phyloP scores from a whole-genome alignment of 2,113 vertebrate species.

The Parus major region DNA sequence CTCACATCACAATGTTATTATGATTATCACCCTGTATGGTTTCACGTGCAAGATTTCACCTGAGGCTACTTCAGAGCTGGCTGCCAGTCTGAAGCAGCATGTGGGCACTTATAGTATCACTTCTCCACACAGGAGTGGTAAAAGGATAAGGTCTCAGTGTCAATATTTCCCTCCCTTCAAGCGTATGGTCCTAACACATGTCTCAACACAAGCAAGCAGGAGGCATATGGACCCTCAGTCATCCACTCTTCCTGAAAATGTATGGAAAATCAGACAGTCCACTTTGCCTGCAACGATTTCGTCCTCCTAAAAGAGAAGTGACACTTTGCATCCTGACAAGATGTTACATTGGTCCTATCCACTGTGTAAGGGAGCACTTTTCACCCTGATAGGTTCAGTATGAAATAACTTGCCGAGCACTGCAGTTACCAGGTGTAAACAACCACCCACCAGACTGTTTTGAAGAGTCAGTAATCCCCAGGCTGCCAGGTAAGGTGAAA shows the following conservation, averaged over 20 bases:
- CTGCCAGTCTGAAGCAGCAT: neutral
- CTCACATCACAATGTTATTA: neutral
- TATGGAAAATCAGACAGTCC: neutral
- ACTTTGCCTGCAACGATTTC: accelerated
- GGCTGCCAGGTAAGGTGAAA: neutral
- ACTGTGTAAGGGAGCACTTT: neutral
- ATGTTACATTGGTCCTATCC: neutral
- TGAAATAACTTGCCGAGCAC: neutral
- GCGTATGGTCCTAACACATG: neutral
- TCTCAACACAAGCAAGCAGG: neutral
- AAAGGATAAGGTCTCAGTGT: neutral
- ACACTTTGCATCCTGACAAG: neutral
- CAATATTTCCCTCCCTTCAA: neutral
- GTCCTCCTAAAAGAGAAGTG: neutral
- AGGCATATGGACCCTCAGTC: neutral
- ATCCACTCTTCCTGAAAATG: neutral
- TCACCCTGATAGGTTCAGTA: neutral
- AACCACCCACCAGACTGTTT: neutral
- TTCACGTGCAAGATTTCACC: neutral
- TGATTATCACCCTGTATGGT: neutral
- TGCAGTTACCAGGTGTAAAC: neutral
- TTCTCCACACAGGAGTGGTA: neutral
- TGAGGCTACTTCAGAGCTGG: neutral
- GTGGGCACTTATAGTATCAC: neutral
- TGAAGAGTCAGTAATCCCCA: neutral